These are phyloP conservation scores for Drosophila biarmipes DNA, from an alignment of 1,140 invertebrate genomes.

Conservation along the genomic window DNA sequence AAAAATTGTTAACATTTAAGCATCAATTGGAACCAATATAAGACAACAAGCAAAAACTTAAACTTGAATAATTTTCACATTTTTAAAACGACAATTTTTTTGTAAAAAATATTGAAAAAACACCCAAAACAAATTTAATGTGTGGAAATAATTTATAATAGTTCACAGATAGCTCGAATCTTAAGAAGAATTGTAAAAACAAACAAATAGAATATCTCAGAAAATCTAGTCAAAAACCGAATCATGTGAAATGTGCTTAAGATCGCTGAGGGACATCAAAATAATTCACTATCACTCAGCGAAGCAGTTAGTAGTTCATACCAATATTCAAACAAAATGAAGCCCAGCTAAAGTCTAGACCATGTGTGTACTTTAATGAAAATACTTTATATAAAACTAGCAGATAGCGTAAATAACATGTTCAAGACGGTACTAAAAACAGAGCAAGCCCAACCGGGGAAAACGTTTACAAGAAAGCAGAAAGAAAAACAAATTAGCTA, in stretches of 20 bases:
- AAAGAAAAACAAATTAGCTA: constrained; percentile 25
- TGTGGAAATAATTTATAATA: constrained; percentile 36
- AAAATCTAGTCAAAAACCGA: constrained; percentile 26
- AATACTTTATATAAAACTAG: constrained; percentile 78
- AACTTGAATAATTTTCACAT: constrained; percentile 75
- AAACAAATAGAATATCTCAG: constrained; percentile 13
- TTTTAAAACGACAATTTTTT: constrained; percentile 69
- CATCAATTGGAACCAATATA: constrained; percentile 81
- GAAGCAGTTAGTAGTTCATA: constrained; percentile 22
- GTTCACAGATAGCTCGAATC: constrained; percentile 40
- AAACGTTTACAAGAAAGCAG: constrained; percentile 23
- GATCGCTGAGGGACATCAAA: constrained; percentile 1
- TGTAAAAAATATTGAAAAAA: constrained; percentile 43
- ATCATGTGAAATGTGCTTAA: constrained; percentile 37
- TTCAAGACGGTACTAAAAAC: constrained; percentile 50
- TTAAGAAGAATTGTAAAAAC: constrained; percentile 37
- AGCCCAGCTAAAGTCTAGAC: constrained; percentile 41
- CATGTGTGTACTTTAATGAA: constrained; percentile 75
- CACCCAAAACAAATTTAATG: constrained; percentile 21
- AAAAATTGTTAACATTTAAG: constrained; percentile 78
- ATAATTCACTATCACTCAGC: constrained; percentile 23
- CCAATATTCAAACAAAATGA: constrained; percentile 10
- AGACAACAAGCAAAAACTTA: constrained; percentile 60
- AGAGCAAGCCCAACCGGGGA: constrained; percentile 6
- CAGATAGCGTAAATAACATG: constrained; percentile 51